Evolutionary conservation across 2,888 invertebrate genomes (phyloP).

Genomic region (Julus scanicus): DNA sequence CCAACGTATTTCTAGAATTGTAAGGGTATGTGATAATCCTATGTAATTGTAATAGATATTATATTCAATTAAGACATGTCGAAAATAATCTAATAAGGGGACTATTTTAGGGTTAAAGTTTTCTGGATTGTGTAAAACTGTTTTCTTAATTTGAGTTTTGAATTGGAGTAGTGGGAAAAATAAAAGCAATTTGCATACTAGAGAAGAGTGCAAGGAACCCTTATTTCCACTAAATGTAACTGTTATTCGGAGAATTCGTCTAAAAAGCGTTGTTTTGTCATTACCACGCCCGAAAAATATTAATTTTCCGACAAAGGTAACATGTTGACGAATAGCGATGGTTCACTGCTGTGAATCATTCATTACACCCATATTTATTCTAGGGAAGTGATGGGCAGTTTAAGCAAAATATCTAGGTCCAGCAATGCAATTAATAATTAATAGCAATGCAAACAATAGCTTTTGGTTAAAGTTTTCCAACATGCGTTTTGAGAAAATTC

Average conservation of each 20-base stretch:
- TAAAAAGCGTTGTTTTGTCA: background rate
- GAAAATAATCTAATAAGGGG: too few species aligned
- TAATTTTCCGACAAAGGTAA: background rate
- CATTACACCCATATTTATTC: background rate
- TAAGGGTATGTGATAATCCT: too few species aligned
- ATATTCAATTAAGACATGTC: too few species aligned
- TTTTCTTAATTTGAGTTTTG: too few species aligned
- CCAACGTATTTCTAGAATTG: too few species aligned
- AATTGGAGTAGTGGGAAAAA: too few species aligned
- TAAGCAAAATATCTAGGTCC: too few species aligned
- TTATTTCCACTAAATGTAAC: background rate
- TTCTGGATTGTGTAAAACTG: too few species aligned
- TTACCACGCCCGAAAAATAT: slow-evolving; percentile 29
- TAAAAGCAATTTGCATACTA: background rate
- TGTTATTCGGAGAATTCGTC: slow-evolving; percentile 7
- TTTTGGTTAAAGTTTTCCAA: background rate
- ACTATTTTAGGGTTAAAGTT: too few species aligned
- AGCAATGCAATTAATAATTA: too few species aligned
- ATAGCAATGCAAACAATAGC: background rate
- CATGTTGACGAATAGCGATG: background rate
- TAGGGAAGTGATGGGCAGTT: background rate
- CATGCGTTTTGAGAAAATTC: background rate
- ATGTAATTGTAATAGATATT: too few species aligned
- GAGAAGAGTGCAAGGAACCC: background rate
- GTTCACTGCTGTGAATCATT: background rate